Conservation (phyloP, 2,797 vertebrate genomes). For the Hippoglossus hippoglossus region DNA sequence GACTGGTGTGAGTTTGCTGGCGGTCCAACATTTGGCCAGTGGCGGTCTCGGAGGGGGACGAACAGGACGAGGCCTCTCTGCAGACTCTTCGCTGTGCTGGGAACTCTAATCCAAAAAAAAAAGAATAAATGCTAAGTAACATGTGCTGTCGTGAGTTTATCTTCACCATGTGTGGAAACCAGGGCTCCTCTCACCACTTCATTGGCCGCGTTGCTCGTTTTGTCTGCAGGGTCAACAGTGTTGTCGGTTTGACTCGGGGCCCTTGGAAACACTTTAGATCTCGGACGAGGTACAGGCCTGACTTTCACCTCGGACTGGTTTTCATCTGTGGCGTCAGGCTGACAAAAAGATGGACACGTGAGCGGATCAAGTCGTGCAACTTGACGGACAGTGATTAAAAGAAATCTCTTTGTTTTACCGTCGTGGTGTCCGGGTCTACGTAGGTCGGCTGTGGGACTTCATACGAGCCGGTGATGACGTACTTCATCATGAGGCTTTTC, state of each 20-base stretch:
- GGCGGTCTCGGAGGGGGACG: slow-evolving; percentile 33
- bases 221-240: not conserved
- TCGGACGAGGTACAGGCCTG: slow-evolving; percentile 54
- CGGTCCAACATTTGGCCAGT: not conserved
- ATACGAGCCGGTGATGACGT: not conserved
- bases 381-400: not conserved
- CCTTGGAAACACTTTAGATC: slow-evolving; percentile 22
- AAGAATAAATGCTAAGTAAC: not conserved
- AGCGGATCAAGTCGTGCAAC: not conserved
- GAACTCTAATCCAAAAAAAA: slow-evolving; percentile 9
- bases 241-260: not conserved
- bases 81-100: not conserved
- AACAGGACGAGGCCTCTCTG: slow-evolving; percentile 8
- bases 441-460: not conserved
- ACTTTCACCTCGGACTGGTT: slow-evolving; percentile 10
- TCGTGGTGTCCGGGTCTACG: slow-evolving; percentile 29
- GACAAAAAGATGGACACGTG: not conserved
- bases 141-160: fast-evolving
- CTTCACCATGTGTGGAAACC: not conserved
- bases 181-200: slow-evolving; percentile 23
- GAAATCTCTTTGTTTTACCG: slow-evolving; percentile 42
- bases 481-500: not conserved
- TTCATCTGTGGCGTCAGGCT: slow-evolving; percentile 34
- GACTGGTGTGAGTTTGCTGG: not conserved
- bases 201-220: not conserved